Evolutionary conservation across 2,888 invertebrate species (phyloP).

Genomic region (Cryptocephalus primarius): DNA sequence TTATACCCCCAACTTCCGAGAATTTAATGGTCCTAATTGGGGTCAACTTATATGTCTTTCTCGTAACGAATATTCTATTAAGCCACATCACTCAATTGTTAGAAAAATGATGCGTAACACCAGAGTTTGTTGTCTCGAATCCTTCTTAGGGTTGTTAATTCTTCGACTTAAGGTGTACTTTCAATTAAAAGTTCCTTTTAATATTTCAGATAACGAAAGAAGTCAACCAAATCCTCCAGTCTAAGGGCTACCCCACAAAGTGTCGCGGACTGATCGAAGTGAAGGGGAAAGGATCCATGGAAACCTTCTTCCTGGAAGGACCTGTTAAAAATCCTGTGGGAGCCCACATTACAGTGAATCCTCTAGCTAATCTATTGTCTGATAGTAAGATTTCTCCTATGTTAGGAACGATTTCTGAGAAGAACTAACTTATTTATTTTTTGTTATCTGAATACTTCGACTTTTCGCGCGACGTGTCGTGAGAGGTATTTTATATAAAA

Average conservation of each 20-base stretch:
- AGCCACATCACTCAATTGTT: too few relatives aligned
- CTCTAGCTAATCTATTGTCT: conserved; percentile 22
- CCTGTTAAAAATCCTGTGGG: conserved; percentile 19
- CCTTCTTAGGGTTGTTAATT: too few relatives aligned
- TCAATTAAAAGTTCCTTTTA: too few relatives aligned
- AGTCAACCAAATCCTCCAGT: conserved; percentile 66
- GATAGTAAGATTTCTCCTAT: conserved; percentile 15
- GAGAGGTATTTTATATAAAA: neutral
- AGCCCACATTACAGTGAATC: conserved; percentile 34
- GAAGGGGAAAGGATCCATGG: conserved; percentile 92
- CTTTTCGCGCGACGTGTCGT: conserved; percentile 1
- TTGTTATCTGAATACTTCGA: neutral
- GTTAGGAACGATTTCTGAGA: conserved; percentile 27
- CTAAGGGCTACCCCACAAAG: conserved; percentile 67
- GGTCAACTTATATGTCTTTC: too few relatives aligned
- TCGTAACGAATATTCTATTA: too few relatives aligned
- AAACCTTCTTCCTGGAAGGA: conserved; percentile 67
- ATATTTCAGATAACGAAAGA: conserved; percentile 72
- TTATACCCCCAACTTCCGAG: too few relatives aligned
- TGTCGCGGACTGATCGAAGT: conserved; percentile 84
- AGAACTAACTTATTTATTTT: conserved; percentile 13
- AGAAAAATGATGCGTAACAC: too few relatives aligned
- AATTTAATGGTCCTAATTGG: too few relatives aligned
- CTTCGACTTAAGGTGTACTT: too few relatives aligned
- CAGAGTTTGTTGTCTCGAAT: too few relatives aligned